phyloP scores from a whole-genome alignment of 2,797 vertebrate genomes.

The Florisuga fusca region DNA sequence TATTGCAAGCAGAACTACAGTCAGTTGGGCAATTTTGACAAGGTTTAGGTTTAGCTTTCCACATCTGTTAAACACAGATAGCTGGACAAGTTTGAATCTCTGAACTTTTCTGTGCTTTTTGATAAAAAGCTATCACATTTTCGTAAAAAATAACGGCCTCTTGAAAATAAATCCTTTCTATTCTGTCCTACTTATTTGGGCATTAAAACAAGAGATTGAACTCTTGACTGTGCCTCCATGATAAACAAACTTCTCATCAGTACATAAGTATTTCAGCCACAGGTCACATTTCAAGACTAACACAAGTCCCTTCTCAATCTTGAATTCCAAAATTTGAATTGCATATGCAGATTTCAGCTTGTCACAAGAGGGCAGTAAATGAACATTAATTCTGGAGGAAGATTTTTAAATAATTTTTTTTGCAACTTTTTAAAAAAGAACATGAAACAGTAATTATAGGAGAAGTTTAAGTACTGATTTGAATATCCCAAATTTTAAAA shows the following conservation, averaged over 20 bases:
- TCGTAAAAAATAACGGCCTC: not conserved
- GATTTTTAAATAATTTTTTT: not conserved
- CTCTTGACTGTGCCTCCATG: not conserved
- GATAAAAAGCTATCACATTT: not conserved
- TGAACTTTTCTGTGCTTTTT: not conserved
- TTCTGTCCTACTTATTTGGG: not conserved
- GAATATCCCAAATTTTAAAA: not conserved
- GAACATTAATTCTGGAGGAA: not conserved
- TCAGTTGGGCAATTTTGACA: not conserved
- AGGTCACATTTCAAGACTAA: not conserved
- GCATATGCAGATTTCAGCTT: not conserved
- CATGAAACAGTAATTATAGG: not conserved
- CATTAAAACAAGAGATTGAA: not conserved
- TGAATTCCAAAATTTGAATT: not conserved
- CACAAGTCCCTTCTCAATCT: not conserved
- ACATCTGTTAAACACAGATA: not conserved
- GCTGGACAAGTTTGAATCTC: not conserved
- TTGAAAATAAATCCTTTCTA: not conserved
- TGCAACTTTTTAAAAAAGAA: not conserved
- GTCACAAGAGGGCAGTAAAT: constrained; percentile 70
- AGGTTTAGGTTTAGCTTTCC: not conserved
- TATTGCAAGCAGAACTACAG: not conserved
- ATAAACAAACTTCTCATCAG: not conserved
- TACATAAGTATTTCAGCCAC: not conserved
- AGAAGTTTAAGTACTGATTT: not conserved